Base-by-base conservation (phyloP, 2,888 invertebrate genomes). In the Smittia aterrima region DNA sequence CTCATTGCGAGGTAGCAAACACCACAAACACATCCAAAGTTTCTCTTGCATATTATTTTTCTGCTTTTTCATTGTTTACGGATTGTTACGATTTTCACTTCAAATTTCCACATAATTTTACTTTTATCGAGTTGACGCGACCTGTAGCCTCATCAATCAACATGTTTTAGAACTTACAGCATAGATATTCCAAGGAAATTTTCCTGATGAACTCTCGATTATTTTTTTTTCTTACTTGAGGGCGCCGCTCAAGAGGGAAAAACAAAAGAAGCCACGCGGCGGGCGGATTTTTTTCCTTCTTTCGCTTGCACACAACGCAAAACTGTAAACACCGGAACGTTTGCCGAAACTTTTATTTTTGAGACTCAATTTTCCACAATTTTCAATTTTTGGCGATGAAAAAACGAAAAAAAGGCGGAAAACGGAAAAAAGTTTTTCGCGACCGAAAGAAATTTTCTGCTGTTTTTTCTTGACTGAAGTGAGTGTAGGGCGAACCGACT, bases 251-350 rank as follows among this genome's bases (percentile, higher is more conserved):
- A n/a, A 22, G 58, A 58, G 58, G 22, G 58, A 58, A 58, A 47
- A 58, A 58, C 58, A 58, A 58, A 58, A 58, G 58, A 58, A 58
- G 58, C 58, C 58, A 58, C 58, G 58, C 58, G 18, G 58, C 58
- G 18, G 18, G 18, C 58, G 22, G 58, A 58, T 58, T 22, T 47
- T 47, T 47, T 47, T n/a, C 16, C n/a, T 47, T n/a, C 3, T 47
- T n/a, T n/a, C n/a, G n/a, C n/a, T n/a, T n/a, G n/a, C n/a, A n/a
- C 47, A 47, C 18, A 58, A 58, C 58, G 4, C 58, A 58, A 47
- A 58, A 58, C 18, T 58, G 22, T n/a, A 13, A 32, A 13, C n/a
- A 47, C 16, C 16, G 16, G 11, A 58, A 58, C 58, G 1, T 58
- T 22, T 58, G 58, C 58, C 58, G 22, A 58, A 58, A 58, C 22